Percentiles rank a stretch among this genome's conserved stretches.
phyloP scores from a whole-genome alignment of 2,113 vertebrate genomes.

The Silurus meridionalis region DNA sequence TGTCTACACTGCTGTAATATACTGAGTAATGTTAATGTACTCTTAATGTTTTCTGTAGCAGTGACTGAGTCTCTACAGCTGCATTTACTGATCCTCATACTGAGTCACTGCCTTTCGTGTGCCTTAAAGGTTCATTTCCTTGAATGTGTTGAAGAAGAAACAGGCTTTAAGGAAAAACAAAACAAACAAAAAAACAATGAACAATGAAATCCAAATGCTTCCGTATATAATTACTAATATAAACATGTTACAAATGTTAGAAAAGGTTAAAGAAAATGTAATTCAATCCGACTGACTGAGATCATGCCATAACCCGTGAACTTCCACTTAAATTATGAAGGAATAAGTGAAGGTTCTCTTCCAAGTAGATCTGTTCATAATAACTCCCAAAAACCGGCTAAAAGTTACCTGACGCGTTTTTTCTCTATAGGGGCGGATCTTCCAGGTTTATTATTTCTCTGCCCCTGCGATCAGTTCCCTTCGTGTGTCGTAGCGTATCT shows the following conservation, averaged over 20 bases:
- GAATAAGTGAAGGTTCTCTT: background rate
- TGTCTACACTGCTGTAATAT: too few relatives aligned
- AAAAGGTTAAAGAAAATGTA: background rate
- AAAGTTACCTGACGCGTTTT: constrained; percentile 51
- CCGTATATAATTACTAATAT: background rate
- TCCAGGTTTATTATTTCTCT: constrained; percentile 64
- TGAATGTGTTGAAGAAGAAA: too few relatives aligned
- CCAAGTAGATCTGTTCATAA: background rate
- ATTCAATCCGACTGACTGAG: background rate
- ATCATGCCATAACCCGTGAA: background rate
- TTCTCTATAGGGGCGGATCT: constrained; percentile 68
- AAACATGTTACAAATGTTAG: background rate
- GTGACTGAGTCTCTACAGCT: too few relatives aligned
- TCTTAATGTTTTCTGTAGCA: too few relatives aligned
- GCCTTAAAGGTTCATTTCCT: too few relatives aligned
- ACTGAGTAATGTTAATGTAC: too few relatives aligned
- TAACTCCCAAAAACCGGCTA: constrained; percentile 22
- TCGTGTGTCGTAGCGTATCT: constrained; percentile 40
- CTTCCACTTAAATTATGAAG: background rate
- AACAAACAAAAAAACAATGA: too few relatives aligned
- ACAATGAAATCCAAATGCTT: background rate
- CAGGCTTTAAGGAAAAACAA: too few relatives aligned
- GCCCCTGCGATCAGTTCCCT: constrained; percentile 33
- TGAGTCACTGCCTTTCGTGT: too few relatives aligned
- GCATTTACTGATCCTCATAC: too few relatives aligned